Percentiles rank a stretch among this genome's conserved stretches.
These are phyloP conservation scores for Flabesymbios commensalis DNA, from an alignment of 2,888 invertebrate species.

Conservation along the genomic window DNA sequence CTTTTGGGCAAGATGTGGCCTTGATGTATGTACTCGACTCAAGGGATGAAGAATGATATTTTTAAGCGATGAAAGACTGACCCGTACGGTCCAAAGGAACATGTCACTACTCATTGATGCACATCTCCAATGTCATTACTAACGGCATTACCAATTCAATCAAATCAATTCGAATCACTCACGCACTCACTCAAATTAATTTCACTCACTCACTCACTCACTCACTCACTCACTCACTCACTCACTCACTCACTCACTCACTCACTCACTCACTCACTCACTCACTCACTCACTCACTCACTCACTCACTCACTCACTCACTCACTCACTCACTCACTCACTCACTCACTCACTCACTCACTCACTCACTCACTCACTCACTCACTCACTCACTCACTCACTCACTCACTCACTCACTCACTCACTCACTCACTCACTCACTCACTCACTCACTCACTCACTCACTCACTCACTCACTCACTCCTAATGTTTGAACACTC, in stretches of 20 bases:
- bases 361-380: slow-evolving; percentile 10
- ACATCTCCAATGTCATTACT: no score
- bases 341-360: slow-evolving; percentile 7
- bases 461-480: neutral
- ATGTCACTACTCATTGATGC: no score
- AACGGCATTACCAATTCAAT: no score
- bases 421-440: neutral
- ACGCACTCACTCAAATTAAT: no score
- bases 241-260: neutral
- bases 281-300: neutral
- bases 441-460: neutral
- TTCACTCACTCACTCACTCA: no score
- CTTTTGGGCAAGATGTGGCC: no score
- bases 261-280: neutral
- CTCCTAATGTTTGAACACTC: no score
- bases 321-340: neutral
- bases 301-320: neutral
- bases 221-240: neutral
- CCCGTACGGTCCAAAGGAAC: no score
- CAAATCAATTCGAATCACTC: no score
- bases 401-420: slow-evolving; percentile 10
- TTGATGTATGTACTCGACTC: no score
- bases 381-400: slow-evolving; percentile 7
- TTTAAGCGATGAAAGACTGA: no score
- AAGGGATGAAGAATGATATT: no score